phyloP scores from a whole-genome alignment of 1,140 invertebrate species.

The Drosophila setifemur region DNA sequence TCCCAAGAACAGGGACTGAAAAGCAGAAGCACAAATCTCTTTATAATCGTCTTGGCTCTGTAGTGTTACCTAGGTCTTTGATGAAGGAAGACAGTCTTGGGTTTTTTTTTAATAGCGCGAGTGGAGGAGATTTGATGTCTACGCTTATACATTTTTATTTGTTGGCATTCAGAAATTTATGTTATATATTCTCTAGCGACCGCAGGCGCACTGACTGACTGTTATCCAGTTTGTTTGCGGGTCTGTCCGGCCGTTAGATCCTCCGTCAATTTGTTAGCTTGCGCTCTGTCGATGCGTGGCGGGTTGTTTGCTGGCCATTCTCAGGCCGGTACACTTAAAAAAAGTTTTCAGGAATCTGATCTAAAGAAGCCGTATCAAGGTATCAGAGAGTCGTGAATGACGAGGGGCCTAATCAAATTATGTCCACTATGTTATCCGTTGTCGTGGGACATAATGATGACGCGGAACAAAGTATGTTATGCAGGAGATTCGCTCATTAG shows the following conservation, averaged over 20 bases:
- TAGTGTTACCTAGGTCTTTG: conserved; percentile 16
- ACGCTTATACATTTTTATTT: conserved; percentile 71
- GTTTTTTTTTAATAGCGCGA: background rate
- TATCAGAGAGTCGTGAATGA: background rate
- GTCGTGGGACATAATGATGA: background rate
- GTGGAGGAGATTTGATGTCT: conserved; percentile 42
- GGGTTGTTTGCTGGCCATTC: conserved; percentile 53
- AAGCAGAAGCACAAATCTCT: conserved; percentile 66
- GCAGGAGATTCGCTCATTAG: conserved; percentile 39
- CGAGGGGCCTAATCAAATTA: conserved; percentile 48
- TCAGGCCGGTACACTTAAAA: conserved; percentile 56
- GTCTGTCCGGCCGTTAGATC: conserved; percentile 5
- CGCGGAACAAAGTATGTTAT: conserved; percentile 14
- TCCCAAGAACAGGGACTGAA: background rate
- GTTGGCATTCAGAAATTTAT: conserved; percentile 76
- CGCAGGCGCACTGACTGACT: conserved; percentile 35
- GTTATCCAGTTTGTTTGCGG: background rate
- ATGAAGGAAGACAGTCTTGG: conserved; percentile 14
- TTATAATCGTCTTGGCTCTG: conserved; percentile 61
- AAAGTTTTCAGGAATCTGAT: conserved; percentile 42
- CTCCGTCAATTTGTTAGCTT: conserved; percentile 44
- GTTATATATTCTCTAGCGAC: conserved; percentile 64
- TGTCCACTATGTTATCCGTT: conserved; percentile 38
- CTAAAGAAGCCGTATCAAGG: conserved; percentile 20
- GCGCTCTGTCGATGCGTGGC: conserved; percentile 50